Evolutionary conservation across 2,888 invertebrate species (phyloP).

Genomic region (Archips xylosteana): DNA sequence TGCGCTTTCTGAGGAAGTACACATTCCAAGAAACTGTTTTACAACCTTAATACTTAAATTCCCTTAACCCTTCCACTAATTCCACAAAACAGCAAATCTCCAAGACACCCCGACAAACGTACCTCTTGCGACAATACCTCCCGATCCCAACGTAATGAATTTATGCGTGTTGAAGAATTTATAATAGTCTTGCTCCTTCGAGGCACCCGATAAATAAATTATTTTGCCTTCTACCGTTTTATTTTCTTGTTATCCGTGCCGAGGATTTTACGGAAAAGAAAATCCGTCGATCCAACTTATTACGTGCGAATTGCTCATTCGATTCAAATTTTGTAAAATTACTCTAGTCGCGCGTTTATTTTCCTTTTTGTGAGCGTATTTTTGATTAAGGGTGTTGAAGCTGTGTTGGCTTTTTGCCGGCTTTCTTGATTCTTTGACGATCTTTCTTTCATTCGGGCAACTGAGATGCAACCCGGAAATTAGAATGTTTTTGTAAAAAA

Average conservation of each 20-base stretch:
- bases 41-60: too few relatives aligned
- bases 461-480: background rate
- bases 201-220: constrained; percentile 33
- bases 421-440: background rate
- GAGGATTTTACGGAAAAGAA: constrained; percentile 11
- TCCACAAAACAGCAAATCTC: background rate
- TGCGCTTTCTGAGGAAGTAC: too few relatives aligned
- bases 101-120: background rate
- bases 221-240: constrained; percentile 28
- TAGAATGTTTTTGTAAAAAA: too few relatives aligned
- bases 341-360: background rate
- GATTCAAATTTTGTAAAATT: constrained; percentile 11
- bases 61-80: background rate
- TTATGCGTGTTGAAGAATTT: constrained; percentile 39
- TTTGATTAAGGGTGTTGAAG: constrained; percentile 1
- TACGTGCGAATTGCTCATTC: constrained; percentile 17
- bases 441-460: too few relatives aligned
- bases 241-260: constrained; percentile 26
- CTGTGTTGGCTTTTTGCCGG: background rate
- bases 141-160: constrained; percentile 32
- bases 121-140: constrained; percentile 19
- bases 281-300: constrained; percentile 12
- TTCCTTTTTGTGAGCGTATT: background rate
- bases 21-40: too few relatives aligned
- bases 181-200: constrained; percentile 19